These are phyloP conservation scores for Allophyes oxyacanthae DNA, from an alignment of 2,888 invertebrate genomes.

Conservation along the genomic window DNA sequence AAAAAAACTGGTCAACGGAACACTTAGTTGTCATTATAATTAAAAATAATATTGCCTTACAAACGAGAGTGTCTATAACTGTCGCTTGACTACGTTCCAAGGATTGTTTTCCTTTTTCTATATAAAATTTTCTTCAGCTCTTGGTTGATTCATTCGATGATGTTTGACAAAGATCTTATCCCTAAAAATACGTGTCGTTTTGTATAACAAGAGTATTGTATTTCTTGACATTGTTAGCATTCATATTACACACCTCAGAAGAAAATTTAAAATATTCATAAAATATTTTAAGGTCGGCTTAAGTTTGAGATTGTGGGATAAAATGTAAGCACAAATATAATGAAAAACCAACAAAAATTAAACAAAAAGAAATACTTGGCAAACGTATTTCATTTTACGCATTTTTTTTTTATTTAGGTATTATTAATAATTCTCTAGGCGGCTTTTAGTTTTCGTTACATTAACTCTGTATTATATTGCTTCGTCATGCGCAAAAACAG, in stretches of 20 bases:
- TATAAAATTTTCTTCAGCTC: too few relatives aligned
- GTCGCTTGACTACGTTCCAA: too few relatives aligned
- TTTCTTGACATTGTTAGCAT: background rate
- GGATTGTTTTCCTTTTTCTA: too few relatives aligned
- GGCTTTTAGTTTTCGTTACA: conserved; percentile 36
- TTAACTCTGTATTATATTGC: conserved; percentile 26
- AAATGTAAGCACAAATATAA: conserved; percentile 18
- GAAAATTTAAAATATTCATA: too few relatives aligned
- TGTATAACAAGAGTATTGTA: too few relatives aligned
- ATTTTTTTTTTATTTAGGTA: conserved; percentile 2
- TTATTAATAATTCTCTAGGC: conserved; percentile 31
- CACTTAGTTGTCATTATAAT: too few relatives aligned
- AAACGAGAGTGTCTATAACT: too few relatives aligned
- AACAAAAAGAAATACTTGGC: conserved; percentile 22
- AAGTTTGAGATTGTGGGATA: background rate
- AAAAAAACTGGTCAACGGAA: too few relatives aligned
- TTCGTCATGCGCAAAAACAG: conserved; percentile 12
- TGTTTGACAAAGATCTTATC: too few relatives aligned
- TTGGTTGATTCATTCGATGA: too few relatives aligned
- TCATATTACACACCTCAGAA: background rate
- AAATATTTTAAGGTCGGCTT: background rate
- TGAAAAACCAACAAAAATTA: conserved; percentile 42
- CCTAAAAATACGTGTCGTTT: too few relatives aligned
- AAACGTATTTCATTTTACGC: conserved; percentile 16
- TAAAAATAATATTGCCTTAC: too few relatives aligned